These are phyloP conservation scores for Labrus mixtus DNA, from an alignment of 2,113 vertebrate genomes.

Conservation along the genomic window DNA sequence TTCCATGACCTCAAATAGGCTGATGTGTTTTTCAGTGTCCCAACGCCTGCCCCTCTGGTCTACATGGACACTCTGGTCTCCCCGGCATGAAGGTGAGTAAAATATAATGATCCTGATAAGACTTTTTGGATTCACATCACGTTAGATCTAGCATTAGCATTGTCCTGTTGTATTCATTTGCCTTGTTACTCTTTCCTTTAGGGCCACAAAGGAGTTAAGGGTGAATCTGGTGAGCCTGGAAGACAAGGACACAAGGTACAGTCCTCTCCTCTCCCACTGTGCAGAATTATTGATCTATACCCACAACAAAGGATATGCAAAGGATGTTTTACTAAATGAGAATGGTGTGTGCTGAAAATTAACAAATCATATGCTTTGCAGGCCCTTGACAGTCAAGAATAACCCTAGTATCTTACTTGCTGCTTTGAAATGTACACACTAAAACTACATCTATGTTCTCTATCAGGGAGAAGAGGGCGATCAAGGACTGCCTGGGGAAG, in stretches of 20 bases:
- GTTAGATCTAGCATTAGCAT: not conserved
- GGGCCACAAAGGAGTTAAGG: constrained; percentile 96
- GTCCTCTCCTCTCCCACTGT: not conserved
- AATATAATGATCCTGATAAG: not conserved
- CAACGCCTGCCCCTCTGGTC: constrained; percentile 89
- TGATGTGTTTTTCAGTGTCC: constrained; percentile 89
- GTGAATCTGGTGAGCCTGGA: constrained; percentile 96
- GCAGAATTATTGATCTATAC: not conserved
- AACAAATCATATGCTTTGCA: too few relatives aligned
- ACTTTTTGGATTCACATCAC: not conserved
- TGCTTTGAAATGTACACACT: too few relatives aligned
- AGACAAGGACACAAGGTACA: constrained; percentile 97
- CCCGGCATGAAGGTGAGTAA: constrained; percentile 93
- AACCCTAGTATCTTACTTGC: too few relatives aligned
- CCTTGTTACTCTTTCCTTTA: constrained; percentile 65
- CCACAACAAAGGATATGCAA: too few relatives aligned
- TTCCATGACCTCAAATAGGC: constrained; percentile 63
- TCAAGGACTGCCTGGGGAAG: constrained; percentile 88
- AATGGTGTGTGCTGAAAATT: too few relatives aligned
- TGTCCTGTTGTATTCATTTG: not conserved
- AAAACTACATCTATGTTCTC: constrained; percentile 13
- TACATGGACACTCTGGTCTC: constrained; percentile 89
- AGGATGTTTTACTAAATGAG: too few relatives aligned
- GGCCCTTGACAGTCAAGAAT: too few relatives aligned
- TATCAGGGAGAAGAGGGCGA: constrained; percentile 94